Conservation (phyloP, 1,140 invertebrate genomes). For the Tribolium madens region DNA sequence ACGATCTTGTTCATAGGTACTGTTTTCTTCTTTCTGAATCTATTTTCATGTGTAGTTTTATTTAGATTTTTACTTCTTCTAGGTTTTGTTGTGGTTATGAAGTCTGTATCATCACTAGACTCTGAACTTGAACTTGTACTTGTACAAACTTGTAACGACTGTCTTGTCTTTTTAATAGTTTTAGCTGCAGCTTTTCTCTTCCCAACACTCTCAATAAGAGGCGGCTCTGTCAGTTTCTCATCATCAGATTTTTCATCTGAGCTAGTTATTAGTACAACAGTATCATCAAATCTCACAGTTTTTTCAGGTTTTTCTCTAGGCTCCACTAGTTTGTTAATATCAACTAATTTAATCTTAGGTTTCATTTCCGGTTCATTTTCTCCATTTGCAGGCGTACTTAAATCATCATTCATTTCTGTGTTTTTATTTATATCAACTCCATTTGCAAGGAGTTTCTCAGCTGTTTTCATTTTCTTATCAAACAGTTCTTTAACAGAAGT, state of each 20-base stretch:
- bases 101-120: not conserved
- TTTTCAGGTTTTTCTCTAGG: constrained; percentile 49
- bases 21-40: not conserved
- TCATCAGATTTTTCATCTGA: constrained; percentile 60
- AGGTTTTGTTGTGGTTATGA: not conserved
- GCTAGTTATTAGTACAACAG: constrained; percentile 55
- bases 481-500: constrained; percentile 28
- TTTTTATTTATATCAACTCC: not conserved
- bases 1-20: not conserved
- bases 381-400: not conserved
- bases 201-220: constrained; percentile 18
- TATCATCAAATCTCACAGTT: constrained; percentile 53
- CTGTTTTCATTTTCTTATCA: constrained; percentile 21
- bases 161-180: constrained; percentile 36
- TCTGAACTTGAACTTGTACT: constrained; percentile 15
- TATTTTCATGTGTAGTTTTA: not conserved
- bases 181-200: constrained; percentile 37
- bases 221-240: constrained; percentile 33
- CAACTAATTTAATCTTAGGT: constrained; percentile 56
- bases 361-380: not conserved
- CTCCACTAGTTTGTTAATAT: constrained; percentile 59
- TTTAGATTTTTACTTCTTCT: constrained; percentile 21
- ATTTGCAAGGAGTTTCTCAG: constrained; percentile 9
- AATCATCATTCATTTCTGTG: not conserved
- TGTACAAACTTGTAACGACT: constrained; percentile 25